phyloP scores from a whole-genome alignment of 1,140 invertebrate species.

The Whitmania pigra region DNA sequence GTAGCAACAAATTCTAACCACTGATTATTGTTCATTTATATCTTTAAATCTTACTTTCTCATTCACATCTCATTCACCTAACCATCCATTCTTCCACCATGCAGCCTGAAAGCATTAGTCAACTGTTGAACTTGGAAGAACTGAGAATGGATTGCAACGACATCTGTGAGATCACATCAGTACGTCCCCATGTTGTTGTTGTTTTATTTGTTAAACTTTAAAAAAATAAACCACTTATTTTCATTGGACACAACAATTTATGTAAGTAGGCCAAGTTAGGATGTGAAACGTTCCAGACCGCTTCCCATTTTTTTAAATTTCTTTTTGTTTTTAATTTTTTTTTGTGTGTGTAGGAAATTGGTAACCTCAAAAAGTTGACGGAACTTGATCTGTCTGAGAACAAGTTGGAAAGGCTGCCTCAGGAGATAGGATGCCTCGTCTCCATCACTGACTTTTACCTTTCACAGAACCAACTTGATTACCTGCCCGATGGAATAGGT shows the following conservation, averaged over 20 bases:
- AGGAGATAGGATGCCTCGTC: conserved; percentile 80
- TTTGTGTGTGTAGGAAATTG: conserved; percentile 58
- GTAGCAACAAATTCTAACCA: neutral
- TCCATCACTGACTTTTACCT: conserved; percentile 89
- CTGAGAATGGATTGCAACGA: conserved; percentile 96
- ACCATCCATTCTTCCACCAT: conserved; percentile 32
- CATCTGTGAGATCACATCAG: conserved; percentile 71
- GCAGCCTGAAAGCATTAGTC: conserved; percentile 81
- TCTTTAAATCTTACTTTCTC: neutral
- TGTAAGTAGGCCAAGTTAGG: too few species aligned
- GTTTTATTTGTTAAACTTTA: conserved; percentile 16
- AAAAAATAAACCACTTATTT: too few species aligned
- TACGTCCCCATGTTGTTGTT: conserved; percentile 32
- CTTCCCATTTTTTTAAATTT: neutral
- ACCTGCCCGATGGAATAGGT: conserved; percentile 75
- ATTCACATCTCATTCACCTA: neutral
- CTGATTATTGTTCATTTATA: neutral
- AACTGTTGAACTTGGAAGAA: conserved; percentile 79
- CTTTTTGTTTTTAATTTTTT: conserved; percentile 15
- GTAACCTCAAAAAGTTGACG: conserved; percentile 67
- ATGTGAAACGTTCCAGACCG: too few species aligned
- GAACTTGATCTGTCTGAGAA: conserved; percentile 93
- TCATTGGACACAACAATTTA: too few species aligned
- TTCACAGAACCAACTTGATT: conserved; percentile 87
- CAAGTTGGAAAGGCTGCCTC: conserved; percentile 72